Evolutionary conservation across 2,888 invertebrate genomes (phyloP), one percentile per base, ranked within the genome.

Genomic region (Galerucella pusilla): DNA sequence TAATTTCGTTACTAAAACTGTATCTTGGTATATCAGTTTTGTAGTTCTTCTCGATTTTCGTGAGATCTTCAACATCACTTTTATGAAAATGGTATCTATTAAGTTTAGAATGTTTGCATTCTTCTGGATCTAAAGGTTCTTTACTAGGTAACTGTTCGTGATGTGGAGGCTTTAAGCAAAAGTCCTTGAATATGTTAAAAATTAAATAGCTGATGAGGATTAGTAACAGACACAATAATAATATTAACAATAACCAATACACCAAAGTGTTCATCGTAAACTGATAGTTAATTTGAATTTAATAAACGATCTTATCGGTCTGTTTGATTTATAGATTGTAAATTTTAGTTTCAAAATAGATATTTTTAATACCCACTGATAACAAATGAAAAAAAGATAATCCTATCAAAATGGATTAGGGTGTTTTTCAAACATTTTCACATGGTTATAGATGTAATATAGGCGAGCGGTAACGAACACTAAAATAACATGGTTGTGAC

Each of bases 21-120:
- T 80, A 69, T 63, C 70, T 76, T 1, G 77, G 72, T 35, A 77
- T 63, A 11, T 68, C 42, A 0, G 73, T 77, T 14, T 68, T 75
- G 28, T 73, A 77, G 45, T 79, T 73, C 10, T 68, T 75, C 25
- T 78, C 75, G 7, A 79, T 78, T 59, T 74, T 79, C 12, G 80
- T 81, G 10, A 81, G 66, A 63, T 81, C 80, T 54, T 80, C 81
- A 2, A 80, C 77, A 69, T 81, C 80, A 1, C 75, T 63, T 59
- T 59, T 78, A 14, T 73, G 69, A 65, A 77, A 80, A 10, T 74
- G 65, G 46, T 79, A 74, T 59, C 71, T 78, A 52, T 52, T 78
- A 10, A 77, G 61, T 10, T 42, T 42, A 1, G 25, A 16, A 20
- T 63, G 49, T 2, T 67, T 45, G 2, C 12, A n/a, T n/a, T 35